Base-by-base conservation (phyloP, 1,140 invertebrate species). In the Scaptomyza graminum region DNA sequence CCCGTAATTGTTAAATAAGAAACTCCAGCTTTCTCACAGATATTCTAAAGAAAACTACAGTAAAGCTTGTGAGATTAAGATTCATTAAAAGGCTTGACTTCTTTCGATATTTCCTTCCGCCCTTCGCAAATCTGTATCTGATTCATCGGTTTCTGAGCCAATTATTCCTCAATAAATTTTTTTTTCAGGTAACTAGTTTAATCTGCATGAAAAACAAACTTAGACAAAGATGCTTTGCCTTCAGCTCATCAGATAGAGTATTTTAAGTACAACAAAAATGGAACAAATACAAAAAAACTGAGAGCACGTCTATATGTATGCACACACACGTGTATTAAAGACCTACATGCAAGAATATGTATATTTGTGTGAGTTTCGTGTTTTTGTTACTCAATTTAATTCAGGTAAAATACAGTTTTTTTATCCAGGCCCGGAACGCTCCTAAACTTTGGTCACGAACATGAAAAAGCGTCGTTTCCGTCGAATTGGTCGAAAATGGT, bases 351-450 rank as follows among this genome's bases (percentile, higher is more conserved):
- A 44, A 37, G 43, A 18, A 65, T 31, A 37, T n/a, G 46, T 51
- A 3, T 56, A 18, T 59, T 28, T 64, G 46, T 72, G 18, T 65
- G 52, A 62, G 55, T 72, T 90, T 79, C 87, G 85, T 90, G 81
- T 90, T 90, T 85, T 87, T 67, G 81, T 90, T 90, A 83, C 87
- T 90, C 76, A 90, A 90, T 90, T 90, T 90, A 90, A 90, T 90
- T 85, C 87, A 90, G 87, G 87, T 87, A 90, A 87, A 90, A 88
- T 76, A 65, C 60, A 47, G 49, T 64, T 74, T 67, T 84, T 76
- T 64, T 51, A 64, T 72, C 46, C 56, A 55, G 31, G 25, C 64
- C 70, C 57, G 25, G 39, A 73, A 66, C 59, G 54, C 64, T 62
- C 79, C 74, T 83, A 79, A 84, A 73, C 76, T 84, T 88, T 88